These are phyloP conservation scores for Thysanoteuthis rhombus DNA, from an alignment of 2,888 invertebrate species.

Conservation along the genomic window DNA sequence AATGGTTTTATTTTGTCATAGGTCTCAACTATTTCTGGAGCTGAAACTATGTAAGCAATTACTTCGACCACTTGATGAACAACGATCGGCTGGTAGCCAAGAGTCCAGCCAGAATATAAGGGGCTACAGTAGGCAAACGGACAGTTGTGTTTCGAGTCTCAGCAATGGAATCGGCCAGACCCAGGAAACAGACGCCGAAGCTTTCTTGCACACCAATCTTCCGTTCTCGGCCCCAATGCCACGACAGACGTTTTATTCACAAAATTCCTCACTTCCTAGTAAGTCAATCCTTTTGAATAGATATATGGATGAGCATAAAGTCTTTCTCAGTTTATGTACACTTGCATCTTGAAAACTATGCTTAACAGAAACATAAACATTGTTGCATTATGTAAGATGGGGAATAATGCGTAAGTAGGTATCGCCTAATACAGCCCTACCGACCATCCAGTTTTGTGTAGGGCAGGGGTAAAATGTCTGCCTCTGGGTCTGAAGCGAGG, in stretches of 20 bases:
- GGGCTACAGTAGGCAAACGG: slow-evolving; percentile 66
- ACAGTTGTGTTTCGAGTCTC: slow-evolving; percentile 63
- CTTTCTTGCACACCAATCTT: background rate
- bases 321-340: no score
- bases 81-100: slow-evolving; percentile 55
- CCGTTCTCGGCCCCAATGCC: background rate
- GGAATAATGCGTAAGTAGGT: no score
- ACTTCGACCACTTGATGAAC: slow-evolving; percentile 63
- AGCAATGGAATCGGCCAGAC: background rate
- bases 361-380: no score
- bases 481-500: no score
- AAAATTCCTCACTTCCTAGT: background rate
- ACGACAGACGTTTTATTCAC: background rate
- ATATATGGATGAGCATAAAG: no score
- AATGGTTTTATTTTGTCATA: slow-evolving; percentile 38
- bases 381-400: no score
- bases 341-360: no score
- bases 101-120: slow-evolving; percentile 58
- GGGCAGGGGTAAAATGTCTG: no score
- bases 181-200: background rate
- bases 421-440: no score
- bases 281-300: background rate
- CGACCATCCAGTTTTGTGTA: no score
- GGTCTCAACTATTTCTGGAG: slow-evolving; percentile 64
- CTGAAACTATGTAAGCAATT: slow-evolving; percentile 66